A percentile compares a stretch with the other conserved stretches of the same genome.
Conservation (phyloP, 2,888 invertebrate genomes). For the Lutraria lutraria region DNA sequence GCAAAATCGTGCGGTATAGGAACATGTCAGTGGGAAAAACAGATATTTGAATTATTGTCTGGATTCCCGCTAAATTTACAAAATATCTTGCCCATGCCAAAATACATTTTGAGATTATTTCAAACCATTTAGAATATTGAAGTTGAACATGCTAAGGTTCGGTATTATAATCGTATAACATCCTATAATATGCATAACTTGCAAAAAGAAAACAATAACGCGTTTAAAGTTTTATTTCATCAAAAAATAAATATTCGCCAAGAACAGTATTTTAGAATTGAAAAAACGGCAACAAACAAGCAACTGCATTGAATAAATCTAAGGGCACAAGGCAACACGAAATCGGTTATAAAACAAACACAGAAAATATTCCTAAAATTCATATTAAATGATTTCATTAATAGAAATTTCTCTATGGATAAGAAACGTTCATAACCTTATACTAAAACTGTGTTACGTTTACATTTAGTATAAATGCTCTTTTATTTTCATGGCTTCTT, state of each 20-base stretch:
- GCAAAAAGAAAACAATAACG: not conserved
- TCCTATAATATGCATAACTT: not conserved
- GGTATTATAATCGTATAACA: slow-evolving; percentile 1
- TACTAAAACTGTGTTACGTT: too few relatives aligned
- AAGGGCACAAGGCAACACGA: too few relatives aligned
- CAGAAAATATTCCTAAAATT: too few relatives aligned
- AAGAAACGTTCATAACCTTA: too few relatives aligned
- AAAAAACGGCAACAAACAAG: too few relatives aligned
- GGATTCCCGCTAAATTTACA: not conserved
- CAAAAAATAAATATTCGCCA: not conserved
- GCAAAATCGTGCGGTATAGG: not conserved
- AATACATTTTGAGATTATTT: slow-evolving; percentile 23
- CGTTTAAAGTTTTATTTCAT: slow-evolving; percentile 1
- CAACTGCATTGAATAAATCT: too few relatives aligned
- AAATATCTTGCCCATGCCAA: not conserved
- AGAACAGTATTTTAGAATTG: too few relatives aligned
- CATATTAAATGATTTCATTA: too few relatives aligned
- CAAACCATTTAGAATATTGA: slow-evolving; percentile 7
- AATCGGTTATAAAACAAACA: too few relatives aligned
- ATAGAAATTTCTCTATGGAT: too few relatives aligned
- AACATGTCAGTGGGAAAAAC: not conserved
- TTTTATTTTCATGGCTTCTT: too few relatives aligned
- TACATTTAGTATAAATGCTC: too few relatives aligned
- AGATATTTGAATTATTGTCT: not conserved
- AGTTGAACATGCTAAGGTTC: not conserved